phyloP scores from a whole-genome alignment of 2,113 vertebrate genomes.

The Parotia lawesii region DNA sequence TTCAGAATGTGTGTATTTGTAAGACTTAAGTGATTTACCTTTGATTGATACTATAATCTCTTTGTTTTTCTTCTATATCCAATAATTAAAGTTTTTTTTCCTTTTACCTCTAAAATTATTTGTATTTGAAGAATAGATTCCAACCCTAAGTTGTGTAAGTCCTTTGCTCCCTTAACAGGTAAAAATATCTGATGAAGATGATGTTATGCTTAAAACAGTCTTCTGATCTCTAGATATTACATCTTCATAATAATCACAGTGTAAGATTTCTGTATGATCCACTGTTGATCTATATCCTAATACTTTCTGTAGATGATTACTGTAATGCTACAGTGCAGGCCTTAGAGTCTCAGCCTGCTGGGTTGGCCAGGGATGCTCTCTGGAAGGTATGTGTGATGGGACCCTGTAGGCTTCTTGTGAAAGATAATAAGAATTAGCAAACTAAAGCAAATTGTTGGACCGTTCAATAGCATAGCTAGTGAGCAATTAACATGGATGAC shows the following conservation, averaged over 20 bases:
- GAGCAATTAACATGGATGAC: neutral
- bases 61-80: neutral
- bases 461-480: neutral
- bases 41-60: neutral
- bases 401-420: neutral
- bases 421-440: neutral
- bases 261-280: neutral
- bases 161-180: neutral
- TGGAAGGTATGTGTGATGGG: neutral
- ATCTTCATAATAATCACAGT: neutral
- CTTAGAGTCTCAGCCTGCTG: neutral
- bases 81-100: neutral
- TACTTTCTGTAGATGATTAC: neutral
- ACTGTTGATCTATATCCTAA: neutral
- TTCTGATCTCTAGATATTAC: neutral
- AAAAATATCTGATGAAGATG: neutral
- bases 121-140: neutral
- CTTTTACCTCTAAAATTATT: neutral
- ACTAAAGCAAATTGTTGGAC: neutral
- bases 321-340: neutral
- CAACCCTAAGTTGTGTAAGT: neutral
- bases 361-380: neutral
- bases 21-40: neutral
- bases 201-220: neutral
- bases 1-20: neutral